Conservation (phyloP, 2,888 invertebrate species). For the Limenitis camilla region DNA sequence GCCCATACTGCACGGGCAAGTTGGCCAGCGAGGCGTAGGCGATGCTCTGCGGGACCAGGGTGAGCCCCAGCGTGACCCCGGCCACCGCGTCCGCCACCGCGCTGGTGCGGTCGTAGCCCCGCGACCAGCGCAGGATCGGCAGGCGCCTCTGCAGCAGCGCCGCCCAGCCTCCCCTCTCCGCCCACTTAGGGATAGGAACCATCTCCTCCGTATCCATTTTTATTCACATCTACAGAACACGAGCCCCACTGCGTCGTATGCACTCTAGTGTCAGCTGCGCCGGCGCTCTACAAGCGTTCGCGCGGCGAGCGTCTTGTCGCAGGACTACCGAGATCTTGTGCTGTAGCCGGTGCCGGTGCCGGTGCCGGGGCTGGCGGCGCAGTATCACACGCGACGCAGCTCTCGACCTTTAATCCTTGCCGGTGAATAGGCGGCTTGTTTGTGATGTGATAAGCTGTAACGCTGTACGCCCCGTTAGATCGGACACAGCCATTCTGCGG, state of each 20-base stretch:
- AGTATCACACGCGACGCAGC: not conserved
- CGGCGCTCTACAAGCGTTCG: conserved; percentile 6
- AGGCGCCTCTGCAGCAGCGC: conserved; percentile 42
- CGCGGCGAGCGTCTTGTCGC: conserved; percentile 8
- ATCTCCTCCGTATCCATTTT: conserved; percentile 36
- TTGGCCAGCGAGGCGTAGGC: conserved; percentile 92
- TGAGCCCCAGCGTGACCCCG: conserved; percentile 90
- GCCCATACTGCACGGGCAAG: conserved; percentile 90
- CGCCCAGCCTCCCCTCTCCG: conserved; percentile 28
- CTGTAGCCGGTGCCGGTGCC: conserved; percentile 1
- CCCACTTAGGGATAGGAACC: conserved; percentile 22
- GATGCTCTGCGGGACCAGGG: conserved; percentile 94
- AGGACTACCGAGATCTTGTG: conserved; percentile 10
- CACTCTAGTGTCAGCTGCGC: too few species aligned
- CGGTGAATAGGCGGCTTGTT: not conserved
- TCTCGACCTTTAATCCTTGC: conserved; percentile 13
- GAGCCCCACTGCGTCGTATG: not conserved
- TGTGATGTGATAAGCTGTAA: not conserved
- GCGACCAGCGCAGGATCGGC: conserved; percentile 79
- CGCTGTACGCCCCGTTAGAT: not conserved
- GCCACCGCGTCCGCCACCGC: conserved; percentile 89
- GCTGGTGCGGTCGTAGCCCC: conserved; percentile 78
- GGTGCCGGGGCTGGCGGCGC: not conserved
- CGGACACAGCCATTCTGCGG: not conserved
- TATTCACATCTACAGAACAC: not conserved